Conservation (phyloP, 1,140 invertebrate genomes). For the Idris sp. region DNA sequence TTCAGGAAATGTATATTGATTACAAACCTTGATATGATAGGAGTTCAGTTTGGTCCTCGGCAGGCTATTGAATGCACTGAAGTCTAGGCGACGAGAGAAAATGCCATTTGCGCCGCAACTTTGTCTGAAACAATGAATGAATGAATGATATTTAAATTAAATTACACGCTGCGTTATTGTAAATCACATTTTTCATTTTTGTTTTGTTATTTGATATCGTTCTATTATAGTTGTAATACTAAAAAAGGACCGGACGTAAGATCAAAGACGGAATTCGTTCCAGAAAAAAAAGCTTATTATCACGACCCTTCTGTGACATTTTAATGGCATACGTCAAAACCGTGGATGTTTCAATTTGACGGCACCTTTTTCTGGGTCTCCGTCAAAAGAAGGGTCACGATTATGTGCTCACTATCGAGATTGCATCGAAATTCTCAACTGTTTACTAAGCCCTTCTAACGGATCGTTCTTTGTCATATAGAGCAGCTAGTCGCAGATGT, state of each 20-base stretch:
- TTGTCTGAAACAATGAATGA: conserved; percentile 80
- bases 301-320: conserved; percentile 24
- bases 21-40: conserved; percentile 99
- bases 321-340: conserved; percentile 40
- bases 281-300: conserved; percentile 34
- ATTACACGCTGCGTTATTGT: too few relatives aligned
- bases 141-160: conserved; percentile 3
- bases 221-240: not conserved
- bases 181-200: too few relatives aligned
- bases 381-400: conserved; percentile 28
- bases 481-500: conserved; percentile 34
- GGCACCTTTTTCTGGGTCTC: conserved; percentile 10
- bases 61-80: conserved; percentile 95
- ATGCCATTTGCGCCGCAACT: conserved; percentile 92
- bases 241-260: not conserved
- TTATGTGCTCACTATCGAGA: conserved; percentile 22
- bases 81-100: conserved; percentile 93
- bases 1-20: too few relatives aligned
- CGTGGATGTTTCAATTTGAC: conserved; percentile 42
- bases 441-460: conserved; percentile 33
- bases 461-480: conserved; percentile 10
- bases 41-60: conserved; percentile 97
- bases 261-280: not conserved
- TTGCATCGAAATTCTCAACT: conserved; percentile 45
- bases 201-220: not conserved